phyloP scores from a whole-genome alignment of 2,113 vertebrate species.

The Trichomycterus rosablanca region DNA sequence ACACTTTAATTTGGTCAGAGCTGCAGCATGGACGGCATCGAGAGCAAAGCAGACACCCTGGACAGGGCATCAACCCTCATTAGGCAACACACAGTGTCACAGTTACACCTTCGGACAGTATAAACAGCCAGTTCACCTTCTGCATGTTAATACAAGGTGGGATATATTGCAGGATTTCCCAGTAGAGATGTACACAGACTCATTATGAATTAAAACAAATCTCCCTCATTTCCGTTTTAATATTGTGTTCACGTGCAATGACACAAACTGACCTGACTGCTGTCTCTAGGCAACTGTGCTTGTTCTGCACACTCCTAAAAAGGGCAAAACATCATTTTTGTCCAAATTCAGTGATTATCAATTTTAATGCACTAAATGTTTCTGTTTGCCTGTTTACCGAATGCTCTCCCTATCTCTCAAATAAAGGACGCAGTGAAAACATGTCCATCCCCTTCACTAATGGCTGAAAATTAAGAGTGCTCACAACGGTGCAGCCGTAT shows the following conservation, averaged over 20 bases:
- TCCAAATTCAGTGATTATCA: conserved; percentile 1
- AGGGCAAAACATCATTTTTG: not conserved
- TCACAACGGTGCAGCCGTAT: not conserved
- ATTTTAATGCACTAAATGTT: conserved; percentile 9
- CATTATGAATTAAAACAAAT: not conserved
- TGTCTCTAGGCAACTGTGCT: conserved; percentile 11
- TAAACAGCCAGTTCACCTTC: too few relatives aligned
- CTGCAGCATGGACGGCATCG: too few relatives aligned
- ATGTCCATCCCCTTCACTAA: not conserved
- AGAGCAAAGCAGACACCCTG: too few relatives aligned
- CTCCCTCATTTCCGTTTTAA: not conserved
- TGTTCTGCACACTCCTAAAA: not conserved
- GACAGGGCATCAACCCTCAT: too few relatives aligned
- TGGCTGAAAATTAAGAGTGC: not conserved
- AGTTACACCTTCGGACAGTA: too few relatives aligned
- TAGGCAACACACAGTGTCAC: too few relatives aligned
- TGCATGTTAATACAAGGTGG: too few relatives aligned
- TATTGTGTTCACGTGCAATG: not conserved
- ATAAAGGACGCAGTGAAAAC: too few relatives aligned
- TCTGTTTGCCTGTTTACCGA: not conserved
- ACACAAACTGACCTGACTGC: not conserved
- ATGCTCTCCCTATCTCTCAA: not conserved
- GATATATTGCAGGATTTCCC: too few relatives aligned
- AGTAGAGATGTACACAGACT: not conserved
- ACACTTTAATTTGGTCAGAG: too few relatives aligned